These are phyloP conservation scores for Theocolax elegans DNA, from an alignment of 1,140 invertebrate species.

Conservation along the genomic window DNA sequence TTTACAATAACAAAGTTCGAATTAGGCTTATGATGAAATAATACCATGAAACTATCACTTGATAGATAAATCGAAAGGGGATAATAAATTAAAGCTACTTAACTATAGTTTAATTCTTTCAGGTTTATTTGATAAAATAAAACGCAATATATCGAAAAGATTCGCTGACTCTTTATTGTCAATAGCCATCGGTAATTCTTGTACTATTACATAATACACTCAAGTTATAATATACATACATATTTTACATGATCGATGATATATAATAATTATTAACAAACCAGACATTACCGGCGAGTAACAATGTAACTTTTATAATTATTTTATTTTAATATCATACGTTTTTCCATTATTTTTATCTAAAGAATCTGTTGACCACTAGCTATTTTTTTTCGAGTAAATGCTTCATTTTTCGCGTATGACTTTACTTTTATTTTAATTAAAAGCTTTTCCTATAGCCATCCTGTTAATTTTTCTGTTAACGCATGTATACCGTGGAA, in stretches of 20 bases:
- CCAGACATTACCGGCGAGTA: slow-evolving; percentile 61
- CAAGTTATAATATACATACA: slow-evolving; percentile 66
- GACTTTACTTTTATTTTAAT: slow-evolving; percentile 6
- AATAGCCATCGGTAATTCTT: slow-evolving; percentile 61
- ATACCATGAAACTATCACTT: too few relatives aligned
- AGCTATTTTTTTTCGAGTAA: slow-evolving; percentile 24
- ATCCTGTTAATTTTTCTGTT: not conserved
- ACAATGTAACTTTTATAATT: slow-evolving; percentile 49
- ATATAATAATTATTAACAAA: slow-evolving; percentile 66
- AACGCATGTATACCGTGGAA: not conserved
- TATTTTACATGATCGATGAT: slow-evolving; percentile 66
- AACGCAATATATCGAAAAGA: slow-evolving; percentile 57
- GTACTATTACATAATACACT: slow-evolving; percentile 62
- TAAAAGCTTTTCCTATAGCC: slow-evolving; percentile 6
- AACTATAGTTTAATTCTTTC: too few relatives aligned
- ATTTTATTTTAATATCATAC: slow-evolving; percentile 15
- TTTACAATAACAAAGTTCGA: too few relatives aligned
- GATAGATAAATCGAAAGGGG: too few relatives aligned
- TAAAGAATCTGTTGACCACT: slow-evolving; percentile 13
- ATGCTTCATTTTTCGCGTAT: slow-evolving; percentile 28
- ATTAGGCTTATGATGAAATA: too few relatives aligned
- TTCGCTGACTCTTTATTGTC: slow-evolving; percentile 66
- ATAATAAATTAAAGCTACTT: too few relatives aligned
- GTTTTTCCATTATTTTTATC: slow-evolving; percentile 19
- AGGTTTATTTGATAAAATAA: too few relatives aligned